These are phyloP conservation scores for Meleagris gallopavo DNA, from an alignment of 2,113 vertebrate genomes.

Conservation along the genomic window DNA sequence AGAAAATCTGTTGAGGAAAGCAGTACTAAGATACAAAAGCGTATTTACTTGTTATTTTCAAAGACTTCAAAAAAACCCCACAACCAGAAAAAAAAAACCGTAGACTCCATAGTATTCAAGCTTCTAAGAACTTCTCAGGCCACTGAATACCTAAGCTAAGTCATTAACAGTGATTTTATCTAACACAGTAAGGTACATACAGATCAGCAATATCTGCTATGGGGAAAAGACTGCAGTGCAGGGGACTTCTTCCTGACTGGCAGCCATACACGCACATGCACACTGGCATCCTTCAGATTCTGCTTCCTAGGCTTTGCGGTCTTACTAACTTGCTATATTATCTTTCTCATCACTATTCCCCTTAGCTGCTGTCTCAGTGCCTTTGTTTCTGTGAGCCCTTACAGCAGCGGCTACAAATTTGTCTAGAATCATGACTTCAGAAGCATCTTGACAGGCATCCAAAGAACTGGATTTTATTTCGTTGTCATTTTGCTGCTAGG, in stretches of 20 bases:
- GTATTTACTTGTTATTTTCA: not conserved
- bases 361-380: not conserved
- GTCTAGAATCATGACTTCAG: constrained; percentile 33
- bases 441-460: constrained; percentile 7
- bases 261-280: not conserved
- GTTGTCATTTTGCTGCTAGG: constrained; percentile 26
- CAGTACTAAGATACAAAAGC: not conserved
- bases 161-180: not conserved
- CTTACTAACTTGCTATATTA: not conserved
- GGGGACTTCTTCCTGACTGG: not conserved
- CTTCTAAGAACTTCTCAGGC: not conserved
- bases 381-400: constrained; percentile 29
- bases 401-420: not conserved
- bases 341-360: not conserved
- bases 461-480: constrained; percentile 30
- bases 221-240: not conserved
- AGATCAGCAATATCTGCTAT: not conserved
- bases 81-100: not conserved
- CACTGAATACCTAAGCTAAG: not conserved
- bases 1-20: not conserved
- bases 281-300: not conserved
- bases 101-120: not conserved
- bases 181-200: not conserved
- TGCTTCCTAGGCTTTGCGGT: not conserved
- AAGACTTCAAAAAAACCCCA: not conserved